Evolutionary conservation across 2,797 vertebrate species (phyloP).

Genomic region (Chromis chromis): DNA sequence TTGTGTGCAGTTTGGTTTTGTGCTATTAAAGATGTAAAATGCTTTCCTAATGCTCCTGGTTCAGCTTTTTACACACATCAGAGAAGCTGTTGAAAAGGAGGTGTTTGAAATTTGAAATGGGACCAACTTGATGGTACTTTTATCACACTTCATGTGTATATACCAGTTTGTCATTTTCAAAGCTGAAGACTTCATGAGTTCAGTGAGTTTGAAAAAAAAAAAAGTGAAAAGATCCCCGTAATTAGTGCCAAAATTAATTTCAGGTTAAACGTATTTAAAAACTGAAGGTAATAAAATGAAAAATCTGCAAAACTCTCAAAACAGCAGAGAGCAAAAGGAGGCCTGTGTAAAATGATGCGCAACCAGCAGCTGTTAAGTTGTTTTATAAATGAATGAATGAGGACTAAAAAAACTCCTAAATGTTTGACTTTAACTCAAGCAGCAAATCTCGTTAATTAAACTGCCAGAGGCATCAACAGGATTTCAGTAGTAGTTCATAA

Average conservation of each 20-base stretch:
- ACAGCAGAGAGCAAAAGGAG: no score
- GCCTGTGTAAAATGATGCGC: no score
- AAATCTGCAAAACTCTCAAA: no score
- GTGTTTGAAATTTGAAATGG: constrained; percentile 12
- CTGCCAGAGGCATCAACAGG: not conserved
- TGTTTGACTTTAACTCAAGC: not conserved
- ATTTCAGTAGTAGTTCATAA: constrained; percentile 5
- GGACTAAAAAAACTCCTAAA: no score
- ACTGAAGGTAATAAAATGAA: no score
- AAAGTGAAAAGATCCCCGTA: not conserved
- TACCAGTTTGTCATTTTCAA: constrained; percentile 4
- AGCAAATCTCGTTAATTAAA: constrained; percentile 18
- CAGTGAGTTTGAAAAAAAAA: not conserved
- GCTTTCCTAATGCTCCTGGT: constrained; percentile 2
- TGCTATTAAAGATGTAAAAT: constrained; percentile 46
- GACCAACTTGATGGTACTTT: constrained; percentile 6
- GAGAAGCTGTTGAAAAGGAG: not conserved
- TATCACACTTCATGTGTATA: constrained; percentile 11
- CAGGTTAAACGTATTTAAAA: no score
- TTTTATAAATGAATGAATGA: no score
- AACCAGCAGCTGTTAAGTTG: no score
- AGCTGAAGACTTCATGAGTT: not conserved
- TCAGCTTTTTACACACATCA: constrained; percentile 11
- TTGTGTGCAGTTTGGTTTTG: constrained; percentile 37
- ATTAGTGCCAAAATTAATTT: no score